A percentile compares a stretch with the other conserved stretches of the same genome.
phyloP scores from a whole-genome alignment of 2,113 vertebrate genomes.

The Alexandromys fortis region DNA sequence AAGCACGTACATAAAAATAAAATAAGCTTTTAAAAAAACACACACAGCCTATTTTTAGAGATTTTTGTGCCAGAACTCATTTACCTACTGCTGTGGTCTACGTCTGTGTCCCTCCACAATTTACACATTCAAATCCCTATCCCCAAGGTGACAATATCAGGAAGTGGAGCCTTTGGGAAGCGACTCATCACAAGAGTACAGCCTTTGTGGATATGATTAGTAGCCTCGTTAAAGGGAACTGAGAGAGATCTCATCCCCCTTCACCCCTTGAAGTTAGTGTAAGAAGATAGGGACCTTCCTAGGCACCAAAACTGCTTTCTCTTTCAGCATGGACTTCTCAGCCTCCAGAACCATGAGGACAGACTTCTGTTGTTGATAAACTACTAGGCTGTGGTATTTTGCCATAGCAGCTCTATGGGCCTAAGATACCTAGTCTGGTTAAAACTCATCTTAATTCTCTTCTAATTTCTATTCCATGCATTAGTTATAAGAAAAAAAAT shows the following conservation, averaged over 20 bases:
- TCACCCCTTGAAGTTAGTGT: not conserved
- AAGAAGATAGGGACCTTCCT: not conserved
- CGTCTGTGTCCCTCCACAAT: not conserved
- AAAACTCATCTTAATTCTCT: conserved; percentile 7
- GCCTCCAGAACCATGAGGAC: not conserved
- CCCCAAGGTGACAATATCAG: not conserved
- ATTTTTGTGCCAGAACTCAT: not conserved
- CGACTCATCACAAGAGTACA: not conserved
- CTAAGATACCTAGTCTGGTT: not conserved
- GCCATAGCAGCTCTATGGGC: not conserved
- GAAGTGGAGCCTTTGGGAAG: not conserved
- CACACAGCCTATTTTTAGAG: not conserved
- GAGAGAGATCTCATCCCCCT: not conserved
- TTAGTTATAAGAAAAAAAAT: conserved; percentile 13
- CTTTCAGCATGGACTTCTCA: not conserved
- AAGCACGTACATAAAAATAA: not conserved
- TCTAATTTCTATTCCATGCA: not conserved
- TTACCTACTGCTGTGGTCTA: not conserved
- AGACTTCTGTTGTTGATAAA: not conserved
- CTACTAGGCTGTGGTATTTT: not conserved
- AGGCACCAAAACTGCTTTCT: not conserved
- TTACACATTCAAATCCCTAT: not conserved
- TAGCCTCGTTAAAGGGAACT: not conserved
- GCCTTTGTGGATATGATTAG: not conserved
- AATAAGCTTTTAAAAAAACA: not conserved